Evolutionary conservation across 2,888 invertebrate species (phyloP), one percentile per base, ranked within the genome.

Genomic region (Brenthis ino): DNA sequence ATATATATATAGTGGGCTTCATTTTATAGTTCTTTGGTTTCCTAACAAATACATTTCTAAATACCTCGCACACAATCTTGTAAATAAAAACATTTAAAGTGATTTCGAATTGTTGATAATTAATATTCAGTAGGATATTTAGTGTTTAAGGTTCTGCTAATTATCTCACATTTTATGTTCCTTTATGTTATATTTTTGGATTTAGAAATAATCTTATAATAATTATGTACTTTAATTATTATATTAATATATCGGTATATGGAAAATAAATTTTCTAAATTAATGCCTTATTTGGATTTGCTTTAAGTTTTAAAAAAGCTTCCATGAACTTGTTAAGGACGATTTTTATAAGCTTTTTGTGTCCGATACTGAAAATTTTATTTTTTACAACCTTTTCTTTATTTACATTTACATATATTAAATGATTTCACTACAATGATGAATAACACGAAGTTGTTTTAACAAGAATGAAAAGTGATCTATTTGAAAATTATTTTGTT

Each of bases 131-230:
- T 70, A 67, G 68, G 33, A 51, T 68, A 65, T 68, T 50, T 66
- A 57, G 54, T 65, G 14, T 58, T 60, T 66, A 66, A 71, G 69
- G 50, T 28, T 63, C 60, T 47, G 63, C 57, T 68, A 63, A 68
- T 64, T 69, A 60, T 66, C 64, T 64, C 57, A 66, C 60, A 24
- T 65, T 48, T 60, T 24, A 71, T 64, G 71, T 71, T 71, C 71
- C 71, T 71, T 51, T 69, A 69, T 64, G 24, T 68, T 57, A 65
- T 37, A 54, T 16, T 54, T 60, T 37, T 50, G 28, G 28, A 50
- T 60, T 60, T n/a, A 60, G 60, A 28, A 24, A 48, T 60, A 28
- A 50, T 48, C 14, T 50, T n/a, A 60, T 50, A 28, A 33, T 28
- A 28, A n/a, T 20, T 47, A 43, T 43, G 13, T 48, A 50, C 12